Evolutionary conservation across 2,113 vertebrate genomes (phyloP).

Genomic region (Ptilorrhoa leucosticta): DNA sequence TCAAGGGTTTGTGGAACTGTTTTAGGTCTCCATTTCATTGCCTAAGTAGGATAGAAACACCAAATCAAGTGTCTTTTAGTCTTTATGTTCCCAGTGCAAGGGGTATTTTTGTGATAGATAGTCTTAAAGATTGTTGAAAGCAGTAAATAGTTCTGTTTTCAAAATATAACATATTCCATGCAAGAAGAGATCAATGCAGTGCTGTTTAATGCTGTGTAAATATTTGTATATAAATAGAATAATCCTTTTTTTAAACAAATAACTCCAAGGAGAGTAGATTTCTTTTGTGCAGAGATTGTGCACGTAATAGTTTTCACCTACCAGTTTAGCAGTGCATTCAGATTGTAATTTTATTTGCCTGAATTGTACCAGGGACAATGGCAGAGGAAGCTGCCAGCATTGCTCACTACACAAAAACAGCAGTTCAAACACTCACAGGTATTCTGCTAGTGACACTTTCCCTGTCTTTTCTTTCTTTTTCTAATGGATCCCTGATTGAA

Average conservation of each 20-base stretch:
- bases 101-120: neutral
- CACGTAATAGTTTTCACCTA: neutral
- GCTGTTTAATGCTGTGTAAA: neutral
- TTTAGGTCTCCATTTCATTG: neutral
- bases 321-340: neutral
- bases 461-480: neutral
- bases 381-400: neutral
- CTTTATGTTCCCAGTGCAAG: neutral
- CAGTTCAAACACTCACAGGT: neutral
- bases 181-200: neutral
- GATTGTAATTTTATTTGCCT: neutral
- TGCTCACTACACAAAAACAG: neutral
- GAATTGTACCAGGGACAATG: neutral
- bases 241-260: conserved; percentile 4
- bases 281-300: neutral
- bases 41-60: neutral
- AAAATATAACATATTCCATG: neutral
- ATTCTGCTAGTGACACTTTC: neutral
- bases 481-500: neutral
- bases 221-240: conserved; percentile 11
- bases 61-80: neutral
- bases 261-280: neutral
- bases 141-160: neutral
- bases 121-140: neutral
- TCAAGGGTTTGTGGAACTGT: neutral